Percentiles rank a stretch among this genome's conserved stretches.
Conservation (phyloP, 2,888 invertebrate genomes). For the Rosalia funebris region DNA sequence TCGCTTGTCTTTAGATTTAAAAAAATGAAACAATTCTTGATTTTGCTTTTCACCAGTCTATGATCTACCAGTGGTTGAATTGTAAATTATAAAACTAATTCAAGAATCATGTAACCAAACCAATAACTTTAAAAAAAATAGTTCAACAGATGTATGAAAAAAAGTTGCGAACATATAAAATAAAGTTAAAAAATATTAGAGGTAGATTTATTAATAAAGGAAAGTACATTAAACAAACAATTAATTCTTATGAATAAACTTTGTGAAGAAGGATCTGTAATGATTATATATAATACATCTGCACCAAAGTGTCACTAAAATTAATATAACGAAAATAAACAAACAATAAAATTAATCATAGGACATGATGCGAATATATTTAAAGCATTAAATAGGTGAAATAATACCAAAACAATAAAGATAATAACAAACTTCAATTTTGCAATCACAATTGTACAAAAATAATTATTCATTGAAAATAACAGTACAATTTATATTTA, state of each 20-base stretch:
- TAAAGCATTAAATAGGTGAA: conserved; percentile 43
- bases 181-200: conserved; percentile 57
- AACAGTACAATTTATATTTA: conserved; percentile 26
- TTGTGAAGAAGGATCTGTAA: conserved; percentile 49
- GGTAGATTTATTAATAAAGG: conserved; percentile 67
- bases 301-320: conserved; percentile 54
- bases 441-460: conserved; percentile 41
- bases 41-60: too few relatives aligned
- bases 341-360: conserved; percentile 45
- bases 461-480: conserved; percentile 32
- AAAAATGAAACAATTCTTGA: too few relatives aligned
- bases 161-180: conserved; percentile 6
- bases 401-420: conserved; percentile 38
- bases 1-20: too few relatives aligned
- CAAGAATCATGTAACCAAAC: too few relatives aligned
- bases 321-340: conserved; percentile 52
- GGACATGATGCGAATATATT: conserved; percentile 38
- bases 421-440: conserved; percentile 38
- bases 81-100: too few relatives aligned
- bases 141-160: background rate
- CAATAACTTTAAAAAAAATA: too few relatives aligned
- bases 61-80: too few relatives aligned
- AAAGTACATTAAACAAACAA: conserved; percentile 64
- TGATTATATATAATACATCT: conserved; percentile 52
- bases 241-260: conserved; percentile 57